Percentiles rank a stretch among this genome's conserved stretches.
Conservation (phyloP, 1,140 invertebrate genomes). For the Aporrectodea caliginosa region DNA sequence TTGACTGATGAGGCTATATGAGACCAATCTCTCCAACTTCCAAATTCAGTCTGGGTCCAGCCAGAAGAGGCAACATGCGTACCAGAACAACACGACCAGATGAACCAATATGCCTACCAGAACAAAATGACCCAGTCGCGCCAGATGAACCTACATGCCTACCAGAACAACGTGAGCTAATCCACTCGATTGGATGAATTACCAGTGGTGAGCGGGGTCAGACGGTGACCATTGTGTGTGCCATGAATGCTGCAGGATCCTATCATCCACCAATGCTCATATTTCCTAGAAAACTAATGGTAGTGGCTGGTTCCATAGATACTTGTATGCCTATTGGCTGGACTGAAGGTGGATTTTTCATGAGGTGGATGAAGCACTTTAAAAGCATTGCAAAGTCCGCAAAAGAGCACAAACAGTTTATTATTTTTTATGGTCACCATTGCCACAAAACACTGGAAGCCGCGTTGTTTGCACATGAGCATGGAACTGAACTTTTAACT, state of each 20-base stretch:
- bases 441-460: conserved; percentile 36
- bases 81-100: too few relatives aligned
- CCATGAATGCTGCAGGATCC: conserved; percentile 16
- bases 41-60: too few relatives aligned
- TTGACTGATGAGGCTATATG: too few relatives aligned
- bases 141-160: too few relatives aligned
- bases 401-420: conserved; percentile 25
- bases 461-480: conserved; percentile 14
- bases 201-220: conserved; percentile 6
- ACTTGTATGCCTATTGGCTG: conserved; percentile 12
- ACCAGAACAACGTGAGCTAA: too few relatives aligned
- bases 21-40: too few relatives aligned
- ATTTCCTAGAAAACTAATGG: too few relatives aligned
- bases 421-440: conserved; percentile 36
- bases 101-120: too few relatives aligned
- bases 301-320: conserved; percentile 11
- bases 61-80: too few relatives aligned
- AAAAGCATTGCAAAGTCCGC: neutral
- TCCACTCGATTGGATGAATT: neutral
- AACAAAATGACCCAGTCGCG: too few relatives aligned
- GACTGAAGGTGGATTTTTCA: conserved; percentile 12
- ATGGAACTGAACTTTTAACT: conserved; percentile 33
- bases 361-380: conserved; percentile 30
- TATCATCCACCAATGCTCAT: conserved; percentile 23
- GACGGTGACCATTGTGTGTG: conserved; percentile 12